Evolutionary conservation across 1,140 invertebrate species (phyloP).

Genomic region (Bilobella aurantiaca): DNA sequence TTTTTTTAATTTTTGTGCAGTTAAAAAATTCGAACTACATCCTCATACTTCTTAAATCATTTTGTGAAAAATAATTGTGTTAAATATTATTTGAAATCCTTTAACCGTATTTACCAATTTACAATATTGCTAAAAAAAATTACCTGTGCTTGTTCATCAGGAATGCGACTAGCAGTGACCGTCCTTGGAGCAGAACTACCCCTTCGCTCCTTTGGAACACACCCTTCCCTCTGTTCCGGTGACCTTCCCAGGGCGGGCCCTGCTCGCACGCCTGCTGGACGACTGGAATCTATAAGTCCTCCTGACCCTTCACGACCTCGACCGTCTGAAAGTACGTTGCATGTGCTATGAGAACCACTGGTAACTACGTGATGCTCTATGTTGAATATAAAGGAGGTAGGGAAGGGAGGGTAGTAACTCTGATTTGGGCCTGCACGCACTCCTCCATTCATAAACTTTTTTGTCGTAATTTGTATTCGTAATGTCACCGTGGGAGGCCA

Average conservation of each 20-base stretch:
- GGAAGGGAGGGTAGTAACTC: neutral
- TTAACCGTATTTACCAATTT: neutral
- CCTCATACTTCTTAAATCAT: too few relatives aligned
- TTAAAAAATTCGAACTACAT: too few relatives aligned
- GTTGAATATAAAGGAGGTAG: constrained; percentile 14
- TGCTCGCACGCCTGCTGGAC: constrained; percentile 21
- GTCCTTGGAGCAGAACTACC: constrained; percentile 22
- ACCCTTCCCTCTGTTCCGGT: constrained; percentile 25
- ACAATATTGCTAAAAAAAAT: constrained; percentile 2
- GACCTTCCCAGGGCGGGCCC: constrained; percentile 21
- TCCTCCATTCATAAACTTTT: constrained; percentile 1
- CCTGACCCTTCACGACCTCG: constrained; percentile 23
- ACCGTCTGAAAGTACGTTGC: constrained; percentile 23
- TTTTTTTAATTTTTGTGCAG: too few relatives aligned
- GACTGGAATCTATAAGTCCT: constrained; percentile 23
- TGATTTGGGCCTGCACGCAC: neutral
- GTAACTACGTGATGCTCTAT: constrained; percentile 3
- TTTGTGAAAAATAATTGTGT: neutral
- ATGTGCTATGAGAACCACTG: neutral
- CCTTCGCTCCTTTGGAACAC: constrained; percentile 24
- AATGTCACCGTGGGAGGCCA: neutral
- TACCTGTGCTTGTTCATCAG: constrained; percentile 28
- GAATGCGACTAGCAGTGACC: constrained; percentile 12
- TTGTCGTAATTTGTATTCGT: constrained; percentile 8
- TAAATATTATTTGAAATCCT: too few relatives aligned